These are phyloP conservation scores for Phasia obesa DNA, from an alignment of 2,888 invertebrate species.

Conservation along the genomic window DNA sequence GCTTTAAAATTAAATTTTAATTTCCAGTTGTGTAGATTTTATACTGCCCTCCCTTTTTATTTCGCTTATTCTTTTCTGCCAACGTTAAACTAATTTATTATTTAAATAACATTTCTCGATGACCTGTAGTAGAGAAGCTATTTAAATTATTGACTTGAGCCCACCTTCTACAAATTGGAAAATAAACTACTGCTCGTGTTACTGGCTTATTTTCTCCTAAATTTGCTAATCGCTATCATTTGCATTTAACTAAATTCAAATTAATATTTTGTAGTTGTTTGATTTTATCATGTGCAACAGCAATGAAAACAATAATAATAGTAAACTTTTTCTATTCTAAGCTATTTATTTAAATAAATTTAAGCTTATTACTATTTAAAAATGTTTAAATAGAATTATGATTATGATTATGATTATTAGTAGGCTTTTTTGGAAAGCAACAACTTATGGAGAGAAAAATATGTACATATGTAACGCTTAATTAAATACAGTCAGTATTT, in stretches of 20 bases:
- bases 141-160: conserved; percentile 19
- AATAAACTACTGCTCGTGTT: not conserved
- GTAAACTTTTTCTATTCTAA: not conserved
- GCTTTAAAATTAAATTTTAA: no score
- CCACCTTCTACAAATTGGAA: not conserved
- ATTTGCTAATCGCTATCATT: conserved; percentile 39
- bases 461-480: conserved; percentile 32
- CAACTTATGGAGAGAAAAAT: not conserved
- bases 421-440: not conserved
- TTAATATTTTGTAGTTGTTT: conserved; percentile 49
- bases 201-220: conserved; percentile 1
- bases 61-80: not conserved
- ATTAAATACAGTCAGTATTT: conserved; percentile 50
- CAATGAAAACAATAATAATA: conserved; percentile 7
- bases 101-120: conserved; percentile 41
- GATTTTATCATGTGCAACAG: conserved; percentile 28
- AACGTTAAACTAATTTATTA: conserved; percentile 23
- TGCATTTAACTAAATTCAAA: conserved; percentile 50
- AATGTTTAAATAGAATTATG: conserved; percentile 23
- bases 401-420: no score
- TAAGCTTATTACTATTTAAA: conserved; percentile 30
- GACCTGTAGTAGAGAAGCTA: conserved; percentile 7
- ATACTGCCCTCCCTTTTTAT: no score
- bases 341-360: conserved; percentile 22
- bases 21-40: no score